Percentiles rank a stretch among this genome's conserved stretches.
These are phyloP conservation scores for Cryptomyrus ogoouensis DNA, from an alignment of 2,113 vertebrate species.

Conservation along the genomic window DNA sequence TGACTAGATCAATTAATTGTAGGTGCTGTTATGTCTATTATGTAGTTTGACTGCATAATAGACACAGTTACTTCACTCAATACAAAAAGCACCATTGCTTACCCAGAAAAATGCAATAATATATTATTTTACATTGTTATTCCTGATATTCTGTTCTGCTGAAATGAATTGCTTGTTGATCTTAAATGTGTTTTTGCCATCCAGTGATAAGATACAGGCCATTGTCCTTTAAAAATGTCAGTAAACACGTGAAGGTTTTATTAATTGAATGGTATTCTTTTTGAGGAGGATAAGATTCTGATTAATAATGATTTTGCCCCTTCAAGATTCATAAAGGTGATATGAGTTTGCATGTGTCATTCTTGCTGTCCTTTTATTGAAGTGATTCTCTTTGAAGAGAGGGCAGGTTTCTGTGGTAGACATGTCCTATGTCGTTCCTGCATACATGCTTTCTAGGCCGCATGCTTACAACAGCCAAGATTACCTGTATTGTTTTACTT, in stretches of 20 bases:
- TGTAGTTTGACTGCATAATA: background rate
- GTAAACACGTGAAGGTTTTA: background rate
- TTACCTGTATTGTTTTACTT: slow-evolving; percentile 27
- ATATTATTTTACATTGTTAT: background rate
- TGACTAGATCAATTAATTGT: background rate
- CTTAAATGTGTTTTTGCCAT: background rate
- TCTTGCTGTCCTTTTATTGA: background rate
- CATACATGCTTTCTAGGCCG: background rate
- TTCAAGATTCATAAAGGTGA: background rate
- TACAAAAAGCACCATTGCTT: background rate
- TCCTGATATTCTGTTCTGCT: background rate
- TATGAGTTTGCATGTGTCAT: background rate
- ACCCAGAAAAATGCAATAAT: background rate
- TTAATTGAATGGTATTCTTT: background rate
- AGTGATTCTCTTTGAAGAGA: background rate
- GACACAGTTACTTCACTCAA: background rate
- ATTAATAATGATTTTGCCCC: background rate
- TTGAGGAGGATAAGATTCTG: background rate
- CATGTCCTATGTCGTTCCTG: background rate
- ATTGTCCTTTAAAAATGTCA: background rate
- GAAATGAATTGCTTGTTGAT: background rate
- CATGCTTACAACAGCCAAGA: slow-evolving; percentile 15
- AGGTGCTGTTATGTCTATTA: background rate
- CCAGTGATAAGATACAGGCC: background rate
- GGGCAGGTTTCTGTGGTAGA: background rate